These are phyloP conservation scores for Temnothorax ravouxi DNA, from an alignment of 2,888 invertebrate genomes.

Conservation along the genomic window DNA sequence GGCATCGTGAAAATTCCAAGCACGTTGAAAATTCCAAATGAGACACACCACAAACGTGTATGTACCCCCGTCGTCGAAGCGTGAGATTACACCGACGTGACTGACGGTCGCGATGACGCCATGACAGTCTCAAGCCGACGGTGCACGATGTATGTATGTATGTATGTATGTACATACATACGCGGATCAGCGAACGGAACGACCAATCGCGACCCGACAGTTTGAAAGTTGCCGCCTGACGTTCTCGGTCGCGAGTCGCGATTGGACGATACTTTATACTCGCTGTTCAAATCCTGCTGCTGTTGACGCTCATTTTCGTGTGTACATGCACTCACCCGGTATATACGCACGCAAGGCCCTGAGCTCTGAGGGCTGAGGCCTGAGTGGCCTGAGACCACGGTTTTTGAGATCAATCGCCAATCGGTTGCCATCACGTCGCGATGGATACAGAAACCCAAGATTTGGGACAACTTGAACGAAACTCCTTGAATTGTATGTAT, in stretches of 20 bases:
- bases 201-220: neutral
- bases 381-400: too few relatives aligned
- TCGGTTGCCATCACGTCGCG: too few relatives aligned
- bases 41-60: neutral
- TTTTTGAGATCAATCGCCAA: too few relatives aligned
- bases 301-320: too few relatives aligned
- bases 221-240: neutral
- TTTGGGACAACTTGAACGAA: too few relatives aligned
- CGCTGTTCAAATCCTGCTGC: neutral
- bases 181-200: neutral
- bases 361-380: too few relatives aligned
- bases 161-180: too few relatives aligned
- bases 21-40: neutral
- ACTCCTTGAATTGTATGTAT: too few relatives aligned
- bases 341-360: too few relatives aligned
- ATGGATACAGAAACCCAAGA: too few relatives aligned
- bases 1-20: neutral
- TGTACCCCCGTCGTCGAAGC: neutral
- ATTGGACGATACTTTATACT: neutral
- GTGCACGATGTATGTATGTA: neutral
- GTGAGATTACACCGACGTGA: conserved; percentile 15
- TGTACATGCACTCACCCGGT: too few relatives aligned
- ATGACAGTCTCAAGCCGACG: conserved; percentile 44
- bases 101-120: conserved; percentile 56
- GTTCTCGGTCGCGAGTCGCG: neutral